Percentiles rank a stretch among this genome's conserved stretches.
phyloP scores from a whole-genome alignment of 92 coral and sea anemone genomes.

The Zoanthus sociatus region DNA sequence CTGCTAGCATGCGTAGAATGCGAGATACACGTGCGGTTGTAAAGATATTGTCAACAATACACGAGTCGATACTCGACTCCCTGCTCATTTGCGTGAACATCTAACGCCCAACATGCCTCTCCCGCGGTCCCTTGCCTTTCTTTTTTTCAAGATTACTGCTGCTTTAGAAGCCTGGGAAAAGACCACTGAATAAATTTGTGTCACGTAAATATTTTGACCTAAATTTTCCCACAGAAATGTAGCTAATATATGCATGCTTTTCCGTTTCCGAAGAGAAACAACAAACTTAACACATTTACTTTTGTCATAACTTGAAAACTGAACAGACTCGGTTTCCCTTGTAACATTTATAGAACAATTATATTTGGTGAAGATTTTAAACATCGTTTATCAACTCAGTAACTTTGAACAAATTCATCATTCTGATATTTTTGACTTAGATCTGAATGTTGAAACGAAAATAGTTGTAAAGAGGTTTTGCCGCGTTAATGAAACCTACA shows the following conservation, averaged over 20 bases:
- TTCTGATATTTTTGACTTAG: no score
- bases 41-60: conserved; percentile 16
- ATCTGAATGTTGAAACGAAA: no score
- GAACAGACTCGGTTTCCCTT: conserved; percentile 1
- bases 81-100: conserved; percentile 25
- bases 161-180: conserved; percentile 49
- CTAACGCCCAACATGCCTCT: background rate
- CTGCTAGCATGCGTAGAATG: conserved; percentile 18
- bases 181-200: conserved; percentile 31
- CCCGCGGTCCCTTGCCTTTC: conserved; percentile 38
- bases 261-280: conserved; percentile 37
- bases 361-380: background rate
- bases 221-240: conserved; percentile 34
- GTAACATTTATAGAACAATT: background rate
- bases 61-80: background rate
- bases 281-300: background rate
- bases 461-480: no score
- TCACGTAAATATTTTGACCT: conserved; percentile 23
- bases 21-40: conserved; percentile 16
- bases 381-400: background rate
- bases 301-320: background rate
- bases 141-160: conserved; percentile 33
- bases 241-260: background rate
- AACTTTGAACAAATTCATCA: background rate
- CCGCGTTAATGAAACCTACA: background rate